phyloP scores from a whole-genome alignment of 64 coral and sea anemone genomes.

The Montipora foliosa region DNA sequence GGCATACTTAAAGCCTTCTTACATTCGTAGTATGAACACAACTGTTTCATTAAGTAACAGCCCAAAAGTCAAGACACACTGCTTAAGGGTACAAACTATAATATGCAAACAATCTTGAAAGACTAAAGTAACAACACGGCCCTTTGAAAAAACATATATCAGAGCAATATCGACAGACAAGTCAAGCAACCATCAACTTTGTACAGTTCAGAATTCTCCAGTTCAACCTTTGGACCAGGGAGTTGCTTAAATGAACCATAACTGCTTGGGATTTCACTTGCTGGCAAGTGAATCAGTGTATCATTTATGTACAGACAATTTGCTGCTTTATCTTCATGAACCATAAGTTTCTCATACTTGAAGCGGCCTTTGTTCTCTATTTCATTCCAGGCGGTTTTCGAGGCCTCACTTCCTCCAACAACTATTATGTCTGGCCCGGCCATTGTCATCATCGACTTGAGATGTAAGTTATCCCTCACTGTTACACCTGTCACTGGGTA shows the following conservation, averaged over 20 bases:
- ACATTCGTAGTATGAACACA: no score
- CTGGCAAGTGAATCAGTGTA: constrained; percentile 70
- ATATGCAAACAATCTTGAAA: no score
- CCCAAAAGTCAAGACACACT: no score
- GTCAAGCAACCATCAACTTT: constrained; percentile 95
- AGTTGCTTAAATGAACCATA: constrained; percentile 57
- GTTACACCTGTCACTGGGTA: constrained; percentile 75
- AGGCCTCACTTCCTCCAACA: constrained; percentile 54
- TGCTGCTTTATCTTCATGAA: constrained; percentile 76
- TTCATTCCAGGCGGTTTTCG: constrained; percentile 63
- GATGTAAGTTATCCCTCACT: constrained; percentile 70
- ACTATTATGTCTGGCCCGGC: constrained; percentile 59
- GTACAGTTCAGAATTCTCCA: constrained; percentile 78
- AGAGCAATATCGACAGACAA: constrained; percentile 85
- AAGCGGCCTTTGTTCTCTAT: constrained; percentile 66
- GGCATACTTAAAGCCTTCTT: no score
- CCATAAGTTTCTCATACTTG: constrained; percentile 68
- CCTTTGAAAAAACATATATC: not conserved
- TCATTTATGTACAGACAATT: constrained; percentile 93
- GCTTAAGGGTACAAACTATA: no score
- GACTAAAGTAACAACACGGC: no score
- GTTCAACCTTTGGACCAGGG: constrained; percentile 66
- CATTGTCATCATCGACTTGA: constrained; percentile 93
- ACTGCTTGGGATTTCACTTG: constrained; percentile 77
- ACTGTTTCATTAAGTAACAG: no score